Conservation (phyloP, 2,888 invertebrate genomes). For the Tupiocoris notatus region DNA sequence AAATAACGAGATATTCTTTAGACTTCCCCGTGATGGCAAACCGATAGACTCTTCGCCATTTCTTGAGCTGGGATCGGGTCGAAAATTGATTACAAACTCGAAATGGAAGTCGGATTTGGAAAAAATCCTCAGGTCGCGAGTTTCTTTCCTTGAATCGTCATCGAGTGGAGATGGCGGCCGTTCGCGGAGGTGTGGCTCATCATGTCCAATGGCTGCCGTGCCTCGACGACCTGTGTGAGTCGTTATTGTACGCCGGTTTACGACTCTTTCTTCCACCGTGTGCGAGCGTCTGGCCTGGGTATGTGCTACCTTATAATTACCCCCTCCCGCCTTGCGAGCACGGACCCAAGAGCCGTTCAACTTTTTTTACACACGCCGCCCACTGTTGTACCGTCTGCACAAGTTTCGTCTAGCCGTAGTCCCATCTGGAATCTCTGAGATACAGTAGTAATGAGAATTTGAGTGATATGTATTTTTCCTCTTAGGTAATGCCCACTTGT, state of each 20-base stretch:
- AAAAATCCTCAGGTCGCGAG: too few species aligned
- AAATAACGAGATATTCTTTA: too few species aligned
- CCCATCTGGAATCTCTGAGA: too few species aligned
- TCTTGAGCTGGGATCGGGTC: too few species aligned
- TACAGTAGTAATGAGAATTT: too few species aligned
- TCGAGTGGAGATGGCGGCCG: constrained; percentile 27
- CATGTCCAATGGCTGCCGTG: constrained; percentile 36
- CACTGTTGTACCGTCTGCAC: not conserved
- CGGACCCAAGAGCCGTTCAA: not conserved
- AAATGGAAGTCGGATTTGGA: too few species aligned
- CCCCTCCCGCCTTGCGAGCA: constrained; percentile 14
- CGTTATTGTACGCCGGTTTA: not conserved
- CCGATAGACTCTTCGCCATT: too few species aligned
- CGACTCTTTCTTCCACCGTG: not conserved
- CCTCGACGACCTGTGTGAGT: not conserved
- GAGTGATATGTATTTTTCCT: too few species aligned
- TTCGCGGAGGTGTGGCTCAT: constrained; percentile 36
- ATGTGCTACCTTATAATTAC: constrained; percentile 44
- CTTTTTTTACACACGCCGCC: not conserved
- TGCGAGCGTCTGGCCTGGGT: constrained; percentile 18
- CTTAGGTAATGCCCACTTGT: too few species aligned
- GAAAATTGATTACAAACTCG: too few species aligned
- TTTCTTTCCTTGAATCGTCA: not conserved
- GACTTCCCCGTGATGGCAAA: too few species aligned
- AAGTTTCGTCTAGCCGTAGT: not conserved